Evolutionary conservation across 2,888 invertebrate species (phyloP).

Genomic region (Microplitis deprimator): DNA sequence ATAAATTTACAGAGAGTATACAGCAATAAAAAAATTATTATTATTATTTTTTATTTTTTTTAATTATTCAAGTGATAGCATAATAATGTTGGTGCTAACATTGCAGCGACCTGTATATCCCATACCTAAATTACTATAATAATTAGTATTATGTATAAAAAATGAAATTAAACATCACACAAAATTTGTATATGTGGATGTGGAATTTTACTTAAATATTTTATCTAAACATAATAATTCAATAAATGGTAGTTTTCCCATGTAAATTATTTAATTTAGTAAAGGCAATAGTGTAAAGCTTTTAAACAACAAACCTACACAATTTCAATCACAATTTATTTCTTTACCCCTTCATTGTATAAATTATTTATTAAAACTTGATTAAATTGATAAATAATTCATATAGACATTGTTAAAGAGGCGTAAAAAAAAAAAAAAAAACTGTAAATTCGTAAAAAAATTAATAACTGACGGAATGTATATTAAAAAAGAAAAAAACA

Average conservation of each 20-base stretch:
- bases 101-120: constrained; percentile 20
- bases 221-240: not conserved
- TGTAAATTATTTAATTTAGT: constrained; percentile 18
- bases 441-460: too few relatives aligned
- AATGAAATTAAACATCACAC: not conserved
- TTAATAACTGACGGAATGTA: too few relatives aligned
- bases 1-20: constrained; percentile 69
- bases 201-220: not conserved
- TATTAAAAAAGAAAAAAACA: constrained; percentile 1
- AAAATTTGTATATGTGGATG: not conserved
- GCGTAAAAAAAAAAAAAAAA: too few relatives aligned
- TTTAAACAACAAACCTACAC: constrained; percentile 12
- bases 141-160: constrained; percentile 11
- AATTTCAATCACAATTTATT: constrained; percentile 10
- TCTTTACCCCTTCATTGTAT: too few relatives aligned
- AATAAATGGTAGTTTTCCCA: not conserved
- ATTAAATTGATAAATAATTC: too few relatives aligned
- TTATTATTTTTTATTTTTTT: constrained; percentile 32
- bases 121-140: not conserved
- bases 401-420: too few relatives aligned
- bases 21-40: constrained; percentile 49
- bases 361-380: too few relatives aligned
- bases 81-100: constrained; percentile 26
- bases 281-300: constrained; percentile 20
- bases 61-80: constrained; percentile 28